Percentiles rank a stretch among this genome's conserved stretches.
phyloP scores from a whole-genome alignment of 2,113 vertebrate genomes.

The Osmerus eperlanus region DNA sequence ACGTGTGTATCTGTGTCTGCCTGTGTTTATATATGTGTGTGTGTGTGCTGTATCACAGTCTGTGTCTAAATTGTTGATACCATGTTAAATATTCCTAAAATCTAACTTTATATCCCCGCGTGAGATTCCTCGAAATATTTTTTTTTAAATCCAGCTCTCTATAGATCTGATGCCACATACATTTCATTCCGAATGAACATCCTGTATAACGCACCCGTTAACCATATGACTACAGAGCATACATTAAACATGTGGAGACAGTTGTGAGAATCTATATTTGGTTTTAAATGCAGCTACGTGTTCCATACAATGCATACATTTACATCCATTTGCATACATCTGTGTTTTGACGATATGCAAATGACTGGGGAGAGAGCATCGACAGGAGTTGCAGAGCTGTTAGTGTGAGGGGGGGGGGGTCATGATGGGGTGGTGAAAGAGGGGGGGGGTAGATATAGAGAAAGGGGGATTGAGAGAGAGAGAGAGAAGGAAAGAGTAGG shows the following conservation, averaged over 20 bases:
- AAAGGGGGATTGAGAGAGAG: background rate
- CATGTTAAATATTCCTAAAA: too few species aligned
- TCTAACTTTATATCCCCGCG: too few species aligned
- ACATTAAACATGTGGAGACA: conserved; percentile 10
- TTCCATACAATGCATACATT: conserved; percentile 12
- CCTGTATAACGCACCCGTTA: background rate
- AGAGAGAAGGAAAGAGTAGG: background rate
- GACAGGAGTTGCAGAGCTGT: background rate
- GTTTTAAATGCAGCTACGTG: background rate
- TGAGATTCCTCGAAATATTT: too few species aligned
- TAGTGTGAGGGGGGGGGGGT: background rate
- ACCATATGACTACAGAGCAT: too few species aligned
- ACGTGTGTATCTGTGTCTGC: too few species aligned
- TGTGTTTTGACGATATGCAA: background rate
- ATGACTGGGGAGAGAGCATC: background rate
- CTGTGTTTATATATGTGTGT: background rate
- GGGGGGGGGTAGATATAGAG: background rate
- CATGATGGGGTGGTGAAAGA: too few species aligned
- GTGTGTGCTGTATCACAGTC: background rate
- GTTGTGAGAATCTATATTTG: conserved; percentile 10
- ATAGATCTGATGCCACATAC: background rate
- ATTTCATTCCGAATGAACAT: background rate
- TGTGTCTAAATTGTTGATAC: too few species aligned
- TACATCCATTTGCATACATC: conserved; percentile 13
- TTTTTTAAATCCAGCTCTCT: too few species aligned